phyloP scores from a whole-genome alignment of 2,888 invertebrate genomes.

The Apodemia mormo region DNA sequence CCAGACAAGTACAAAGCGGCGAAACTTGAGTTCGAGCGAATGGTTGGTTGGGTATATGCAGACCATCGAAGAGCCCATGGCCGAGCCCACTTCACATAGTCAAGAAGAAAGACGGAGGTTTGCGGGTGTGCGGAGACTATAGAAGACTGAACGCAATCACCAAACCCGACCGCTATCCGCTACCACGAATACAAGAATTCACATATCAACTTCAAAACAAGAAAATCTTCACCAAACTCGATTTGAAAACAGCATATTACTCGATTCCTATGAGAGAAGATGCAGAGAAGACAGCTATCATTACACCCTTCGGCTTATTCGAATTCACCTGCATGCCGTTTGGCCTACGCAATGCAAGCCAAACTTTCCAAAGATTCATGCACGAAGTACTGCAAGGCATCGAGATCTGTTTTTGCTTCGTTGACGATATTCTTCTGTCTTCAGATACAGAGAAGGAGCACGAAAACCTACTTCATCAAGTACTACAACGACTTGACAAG shows the following conservation, averaged over 20 bases:
- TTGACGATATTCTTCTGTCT: not conserved
- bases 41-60: not conserved
- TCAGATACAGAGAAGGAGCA: too few species aligned
- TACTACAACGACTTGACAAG: too few species aligned
- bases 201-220: not conserved
- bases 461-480: too few species aligned
- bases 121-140: too few species aligned
- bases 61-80: not conserved
- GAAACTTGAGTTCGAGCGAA: not conserved
- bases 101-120: too few species aligned
- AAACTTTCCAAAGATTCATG: not conserved
- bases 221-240: not conserved
- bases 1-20: not conserved
- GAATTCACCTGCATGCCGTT: too few species aligned
- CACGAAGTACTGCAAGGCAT: not conserved
- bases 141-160: not conserved
- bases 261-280: not conserved
- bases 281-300: not conserved
- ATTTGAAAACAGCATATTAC: not conserved
- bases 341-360: too few species aligned
- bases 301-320: too few species aligned
- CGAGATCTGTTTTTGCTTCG: not conserved
- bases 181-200: not conserved
- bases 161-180: not conserved
- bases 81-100: not conserved